A percentile compares a stretch with the other conserved stretches of the same genome.
These are phyloP conservation scores for Scatophagus argus DNA, from an alignment of 2,113 vertebrate genomes.

Conservation along the genomic window DNA sequence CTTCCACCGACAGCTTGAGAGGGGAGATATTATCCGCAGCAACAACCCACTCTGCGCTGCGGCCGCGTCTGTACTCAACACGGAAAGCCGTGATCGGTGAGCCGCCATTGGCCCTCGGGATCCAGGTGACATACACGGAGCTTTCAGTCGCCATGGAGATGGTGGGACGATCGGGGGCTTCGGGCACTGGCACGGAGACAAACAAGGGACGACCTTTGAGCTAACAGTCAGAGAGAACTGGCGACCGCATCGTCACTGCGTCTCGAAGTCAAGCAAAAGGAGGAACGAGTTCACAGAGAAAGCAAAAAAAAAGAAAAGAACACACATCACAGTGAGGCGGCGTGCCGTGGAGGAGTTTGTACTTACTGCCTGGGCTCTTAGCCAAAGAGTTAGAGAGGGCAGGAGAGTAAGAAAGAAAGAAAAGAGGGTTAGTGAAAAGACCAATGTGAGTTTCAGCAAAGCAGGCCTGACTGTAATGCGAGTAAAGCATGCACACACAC, in stretches of 20 bases:
- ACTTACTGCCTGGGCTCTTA: slow-evolving; percentile 83
- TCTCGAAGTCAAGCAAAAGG: slow-evolving; percentile 31
- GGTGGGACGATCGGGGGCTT: slow-evolving; percentile 95
- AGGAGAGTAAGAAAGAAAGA: slow-evolving; percentile 64
- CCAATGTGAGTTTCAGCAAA: slow-evolving; percentile 41
- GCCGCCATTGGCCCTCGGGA: slow-evolving; percentile 95
- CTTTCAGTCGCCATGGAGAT: slow-evolving; percentile 94
- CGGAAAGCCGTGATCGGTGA: slow-evolving; percentile 97
- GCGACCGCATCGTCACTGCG: slow-evolving; percentile 3
- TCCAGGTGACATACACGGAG: slow-evolving; percentile 96
- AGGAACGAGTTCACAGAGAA: slow-evolving; percentile 28
- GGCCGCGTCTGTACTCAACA: slow-evolving; percentile 91
- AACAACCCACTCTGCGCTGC: slow-evolving; percentile 87
- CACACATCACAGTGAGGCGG: slow-evolving; percentile 54
- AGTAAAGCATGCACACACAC: slow-evolving; percentile 30
- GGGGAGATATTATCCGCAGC: slow-evolving; percentile 96
- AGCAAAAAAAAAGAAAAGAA: slow-evolving; percentile 22
- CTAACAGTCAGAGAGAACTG: slow-evolving; percentile 19
- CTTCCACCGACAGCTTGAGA: slow-evolving; percentile 96
- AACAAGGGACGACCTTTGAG: not conserved
- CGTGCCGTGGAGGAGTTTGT: slow-evolving; percentile 72
- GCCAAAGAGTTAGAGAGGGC: slow-evolving; percentile 76
- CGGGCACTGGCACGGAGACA: slow-evolving; percentile 85
- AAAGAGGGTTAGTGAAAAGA: slow-evolving; percentile 75
- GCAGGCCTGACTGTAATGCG: slow-evolving; percentile 19